Percentiles rank a stretch among this genome's conserved stretches.
These are phyloP conservation scores for Siderastrea siderea DNA, from an alignment of 92 coral and sea anemone species.

Conservation along the genomic window DNA sequence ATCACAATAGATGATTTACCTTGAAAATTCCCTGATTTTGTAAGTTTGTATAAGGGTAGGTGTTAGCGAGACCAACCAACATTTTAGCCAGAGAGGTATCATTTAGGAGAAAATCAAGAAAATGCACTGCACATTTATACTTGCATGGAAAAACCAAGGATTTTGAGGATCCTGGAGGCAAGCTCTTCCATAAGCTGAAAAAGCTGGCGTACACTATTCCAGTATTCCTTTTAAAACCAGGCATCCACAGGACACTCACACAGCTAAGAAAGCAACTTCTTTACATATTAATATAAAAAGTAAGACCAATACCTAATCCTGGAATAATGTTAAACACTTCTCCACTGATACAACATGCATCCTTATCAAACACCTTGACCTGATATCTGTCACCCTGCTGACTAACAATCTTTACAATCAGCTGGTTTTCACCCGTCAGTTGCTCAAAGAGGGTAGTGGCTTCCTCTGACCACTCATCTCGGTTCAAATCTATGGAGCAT, in stretches of 20 bases:
- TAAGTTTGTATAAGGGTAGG: too few species aligned
- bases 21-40: too few species aligned
- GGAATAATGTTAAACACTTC: conserved; percentile 37
- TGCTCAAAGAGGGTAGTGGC: conserved; percentile 62
- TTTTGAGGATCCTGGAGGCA: too few species aligned
- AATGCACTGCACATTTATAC: too few species aligned
- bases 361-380: conserved; percentile 72
- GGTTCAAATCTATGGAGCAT: conserved; percentile 69
- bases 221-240: too few species aligned
- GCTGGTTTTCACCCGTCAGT: conserved; percentile 50
- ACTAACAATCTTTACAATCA: conserved; percentile 54
- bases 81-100: background rate
- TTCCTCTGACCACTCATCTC: conserved; percentile 80
- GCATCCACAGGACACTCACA: too few species aligned
- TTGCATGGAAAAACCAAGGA: too few species aligned
- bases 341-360: conserved; percentile 62
- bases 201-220: too few species aligned
- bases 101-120: background rate
- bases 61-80: too few species aligned
- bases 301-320: conserved; percentile 25
- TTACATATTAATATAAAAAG: background rate
- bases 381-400: conserved; percentile 57
- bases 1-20: too few species aligned
- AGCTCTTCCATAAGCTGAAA: too few species aligned
- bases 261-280: background rate